A percentile compares a stretch with the other conserved stretches of the same genome.
phyloP scores from a whole-genome alignment of 2,888 invertebrate genomes.

The Zhuqinia jingwanae region DNA sequence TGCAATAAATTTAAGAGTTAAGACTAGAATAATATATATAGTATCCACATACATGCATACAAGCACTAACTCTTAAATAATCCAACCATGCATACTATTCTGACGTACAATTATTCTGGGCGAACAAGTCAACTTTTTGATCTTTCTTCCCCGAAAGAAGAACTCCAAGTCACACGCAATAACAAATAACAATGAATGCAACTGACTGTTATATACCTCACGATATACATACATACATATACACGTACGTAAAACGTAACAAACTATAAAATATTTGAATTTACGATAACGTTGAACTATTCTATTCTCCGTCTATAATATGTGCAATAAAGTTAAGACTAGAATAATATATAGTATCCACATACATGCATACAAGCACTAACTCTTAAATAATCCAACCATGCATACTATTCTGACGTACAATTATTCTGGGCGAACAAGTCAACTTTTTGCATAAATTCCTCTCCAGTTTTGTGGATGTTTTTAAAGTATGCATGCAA shows the following conservation, averaged over 20 bases:
- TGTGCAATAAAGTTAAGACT: slow-evolving; percentile 12
- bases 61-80: slow-evolving; percentile 27
- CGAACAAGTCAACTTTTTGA: slow-evolving; percentile 35
- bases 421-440: slow-evolving; percentile 26
- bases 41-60: too few species aligned
- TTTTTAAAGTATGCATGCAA: too few species aligned
- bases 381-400: slow-evolving; percentile 21
- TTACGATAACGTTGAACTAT: background rate
- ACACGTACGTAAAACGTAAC: too few species aligned
- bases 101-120: slow-evolving; percentile 29
- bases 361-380: too few species aligned
- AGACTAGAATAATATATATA: background rate
- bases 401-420: slow-evolving; percentile 20
- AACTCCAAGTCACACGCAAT: background rate
- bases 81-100: slow-evolving; percentile 5
- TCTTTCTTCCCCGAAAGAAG: background rate
- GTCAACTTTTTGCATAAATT: slow-evolving; percentile 42
- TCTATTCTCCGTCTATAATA: background rate
- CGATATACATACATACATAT: background rate
- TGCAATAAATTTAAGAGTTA: slow-evolving; percentile 14
- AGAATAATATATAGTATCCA: background rate
- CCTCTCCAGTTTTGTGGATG: background rate
- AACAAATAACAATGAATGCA: slow-evolving; percentile 29
- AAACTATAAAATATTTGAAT: background rate
- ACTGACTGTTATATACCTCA: background rate